Evolutionary conservation across 2,113 vertebrate genomes (phyloP).

Genomic region (Pycnonotus jocosus): DNA sequence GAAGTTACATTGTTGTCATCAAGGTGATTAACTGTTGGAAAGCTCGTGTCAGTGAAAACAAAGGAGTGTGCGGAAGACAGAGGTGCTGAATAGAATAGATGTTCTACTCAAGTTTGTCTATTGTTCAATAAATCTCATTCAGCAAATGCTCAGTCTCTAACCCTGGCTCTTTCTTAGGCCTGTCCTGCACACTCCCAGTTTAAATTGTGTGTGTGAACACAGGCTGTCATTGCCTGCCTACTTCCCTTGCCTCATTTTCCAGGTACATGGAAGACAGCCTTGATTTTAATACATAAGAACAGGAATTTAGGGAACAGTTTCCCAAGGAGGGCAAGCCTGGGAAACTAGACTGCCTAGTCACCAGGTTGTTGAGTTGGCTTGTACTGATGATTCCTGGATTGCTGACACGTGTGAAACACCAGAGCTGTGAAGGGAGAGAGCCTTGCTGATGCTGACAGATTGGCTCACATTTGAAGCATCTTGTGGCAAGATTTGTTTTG

Average conservation of each 20-base stretch:
- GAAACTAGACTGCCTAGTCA: not conserved
- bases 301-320: not conserved
- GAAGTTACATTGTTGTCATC: not conserved
- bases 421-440: not conserved
- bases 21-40: not conserved
- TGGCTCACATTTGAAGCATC: not conserved
- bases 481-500: not conserved
- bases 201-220: not conserved
- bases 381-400: not conserved
- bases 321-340: not conserved
- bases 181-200: accelerated
- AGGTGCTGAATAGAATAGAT: not conserved
- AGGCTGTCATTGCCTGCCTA: not conserved
- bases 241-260: not conserved
- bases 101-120: not conserved
- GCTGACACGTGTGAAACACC: not conserved
- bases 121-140: not conserved
- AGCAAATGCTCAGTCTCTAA: not conserved
- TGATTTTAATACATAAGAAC: not conserved
- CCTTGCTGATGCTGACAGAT: not conserved
- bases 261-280: not conserved
- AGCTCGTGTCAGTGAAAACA: not conserved
- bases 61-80: not conserved
- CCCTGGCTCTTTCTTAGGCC: not conserved
- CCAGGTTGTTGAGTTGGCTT: not conserved